Evolutionary conservation across 2,888 invertebrate genomes (phyloP), one percentile per base, ranked within the genome.

Genomic region (Panzeria rudis): DNA sequence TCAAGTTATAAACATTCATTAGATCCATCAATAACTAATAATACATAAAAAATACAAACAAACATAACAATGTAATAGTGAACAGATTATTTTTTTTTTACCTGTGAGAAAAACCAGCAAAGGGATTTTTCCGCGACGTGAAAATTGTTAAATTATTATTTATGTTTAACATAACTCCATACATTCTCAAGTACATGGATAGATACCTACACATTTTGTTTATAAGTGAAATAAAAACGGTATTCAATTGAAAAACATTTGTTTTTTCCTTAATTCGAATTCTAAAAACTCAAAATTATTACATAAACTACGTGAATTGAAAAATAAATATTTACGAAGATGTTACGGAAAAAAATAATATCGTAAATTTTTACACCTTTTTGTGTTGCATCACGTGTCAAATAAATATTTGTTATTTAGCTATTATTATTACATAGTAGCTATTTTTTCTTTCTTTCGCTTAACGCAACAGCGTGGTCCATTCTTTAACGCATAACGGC

Each of bases 321-420:
- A 17, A n/a, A 11, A 5, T 64, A 41, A 13, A 64, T 75, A 75
- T 75, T 73, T 52, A 38, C 50, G 41, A 73, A 73, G 62, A 50
- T 73, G 61, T 73, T 61, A 47, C 23, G 50, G n/a, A 35, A 52
- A 52, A 52, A 59, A 11, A 35, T 3, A 17, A 11, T 32, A 17
- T 54, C 23, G 68, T 52, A 32, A 50, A 62, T 23, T 23, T 38
- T 20, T 13, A 23, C 20, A 62, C 6, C 25, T 35, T 50, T 73
- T 47, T 23, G 7, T 47, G 3, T 62, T 54, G 41, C 29, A 54
- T 79, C 54, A 72, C 72, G 52, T 79, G 71, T 72, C 32, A 61
- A 35, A 66, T 59, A 44, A 56, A 56, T 56, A 44, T 64, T 73
- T 73, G 11, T 32, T 64, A 38, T 68, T 47, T 17, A 35, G 17